Evolutionary conservation across 2,797 vertebrate species (phyloP).

Genomic region (Smutsia temminckii): DNA sequence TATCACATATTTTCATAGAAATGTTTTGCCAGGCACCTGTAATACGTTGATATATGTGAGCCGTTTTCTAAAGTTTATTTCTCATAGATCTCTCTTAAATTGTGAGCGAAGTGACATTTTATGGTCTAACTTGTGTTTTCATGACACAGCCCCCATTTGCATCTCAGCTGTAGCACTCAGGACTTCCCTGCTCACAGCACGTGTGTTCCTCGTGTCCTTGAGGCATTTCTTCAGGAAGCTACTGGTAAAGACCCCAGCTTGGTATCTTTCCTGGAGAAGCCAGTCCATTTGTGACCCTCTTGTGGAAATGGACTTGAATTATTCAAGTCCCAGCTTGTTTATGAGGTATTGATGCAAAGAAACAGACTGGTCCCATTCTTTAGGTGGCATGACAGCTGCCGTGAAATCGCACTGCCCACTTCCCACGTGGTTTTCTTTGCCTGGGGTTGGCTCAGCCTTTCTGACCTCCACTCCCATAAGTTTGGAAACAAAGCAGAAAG

Average conservation of each 20-base stretch:
- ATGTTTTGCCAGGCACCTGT: constrained; percentile 66
- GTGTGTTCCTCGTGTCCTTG: background rate
- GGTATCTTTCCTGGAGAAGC: constrained; percentile 34
- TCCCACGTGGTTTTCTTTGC: background rate
- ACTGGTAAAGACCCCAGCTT: background rate
- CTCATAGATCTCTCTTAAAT: constrained; percentile 65
- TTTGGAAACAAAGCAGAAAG: constrained; percentile 7
- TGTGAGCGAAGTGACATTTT: constrained; percentile 74
- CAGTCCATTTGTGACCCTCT: constrained; percentile 38
- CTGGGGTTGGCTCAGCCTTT: background rate
- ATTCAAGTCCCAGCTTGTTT: background rate
- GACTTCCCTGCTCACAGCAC: constrained; percentile 4
- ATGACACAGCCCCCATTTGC: constrained; percentile 69
- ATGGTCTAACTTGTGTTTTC: constrained; percentile 77
- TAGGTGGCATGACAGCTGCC: background rate
- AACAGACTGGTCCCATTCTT: background rate
- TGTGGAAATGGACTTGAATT: constrained; percentile 14
- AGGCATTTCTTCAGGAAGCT: background rate
- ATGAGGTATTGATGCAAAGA: background rate
- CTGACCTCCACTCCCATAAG: background rate
- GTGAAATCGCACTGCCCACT: background rate
- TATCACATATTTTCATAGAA: constrained; percentile 68
- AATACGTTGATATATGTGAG: constrained; percentile 55
- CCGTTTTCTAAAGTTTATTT: constrained; percentile 75
- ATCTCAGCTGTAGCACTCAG: constrained; percentile 29